These are phyloP conservation scores for Dicentrarchus labrax DNA, from an alignment of 2,113 vertebrate species.

Conservation along the genomic window DNA sequence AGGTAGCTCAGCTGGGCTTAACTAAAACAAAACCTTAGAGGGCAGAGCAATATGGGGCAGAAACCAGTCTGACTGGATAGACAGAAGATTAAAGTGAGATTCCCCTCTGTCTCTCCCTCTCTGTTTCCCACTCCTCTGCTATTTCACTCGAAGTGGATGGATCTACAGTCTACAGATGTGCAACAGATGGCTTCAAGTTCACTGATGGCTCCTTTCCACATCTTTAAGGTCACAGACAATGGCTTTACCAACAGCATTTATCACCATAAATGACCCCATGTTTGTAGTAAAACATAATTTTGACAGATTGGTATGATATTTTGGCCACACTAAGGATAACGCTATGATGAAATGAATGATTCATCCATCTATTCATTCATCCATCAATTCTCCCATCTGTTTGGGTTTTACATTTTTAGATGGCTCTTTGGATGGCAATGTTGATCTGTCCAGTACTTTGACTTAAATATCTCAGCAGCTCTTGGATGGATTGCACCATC, in stretches of 20 bases:
- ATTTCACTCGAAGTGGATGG: slow-evolving; percentile 51
- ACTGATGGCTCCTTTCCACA: slow-evolving; percentile 70
- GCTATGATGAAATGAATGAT: slow-evolving; percentile 40
- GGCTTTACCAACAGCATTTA: slow-evolving; percentile 58
- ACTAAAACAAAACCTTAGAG: slow-evolving; percentile 76
- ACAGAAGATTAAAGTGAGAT: slow-evolving; percentile 71
- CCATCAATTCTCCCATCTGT: slow-evolving; percentile 22
- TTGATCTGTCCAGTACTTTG: not conserved
- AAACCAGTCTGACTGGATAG: slow-evolving; percentile 65
- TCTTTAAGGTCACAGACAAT: slow-evolving; percentile 75
- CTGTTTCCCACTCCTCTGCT: slow-evolving; percentile 31
- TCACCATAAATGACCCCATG: slow-evolving; percentile 41
- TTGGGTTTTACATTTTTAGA: slow-evolving; percentile 7
- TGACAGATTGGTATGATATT: slow-evolving; percentile 46
- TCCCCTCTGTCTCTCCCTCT: slow-evolving; percentile 31
- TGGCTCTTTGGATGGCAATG: slow-evolving; percentile 6
- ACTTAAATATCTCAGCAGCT: not conserved
- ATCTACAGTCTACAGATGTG: slow-evolving; percentile 71
- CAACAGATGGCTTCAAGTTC: slow-evolving; percentile 79
- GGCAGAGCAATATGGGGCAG: slow-evolving; percentile 58
- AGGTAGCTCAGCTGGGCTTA: slow-evolving; percentile 69
- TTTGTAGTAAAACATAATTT: slow-evolving; percentile 45
- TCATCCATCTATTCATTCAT: slow-evolving; percentile 32
- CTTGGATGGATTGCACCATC: not conserved
- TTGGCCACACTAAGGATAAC: slow-evolving; percentile 40